phyloP scores from a whole-genome alignment of 2,888 invertebrate genomes.

The Limnephilus marmoratus region DNA sequence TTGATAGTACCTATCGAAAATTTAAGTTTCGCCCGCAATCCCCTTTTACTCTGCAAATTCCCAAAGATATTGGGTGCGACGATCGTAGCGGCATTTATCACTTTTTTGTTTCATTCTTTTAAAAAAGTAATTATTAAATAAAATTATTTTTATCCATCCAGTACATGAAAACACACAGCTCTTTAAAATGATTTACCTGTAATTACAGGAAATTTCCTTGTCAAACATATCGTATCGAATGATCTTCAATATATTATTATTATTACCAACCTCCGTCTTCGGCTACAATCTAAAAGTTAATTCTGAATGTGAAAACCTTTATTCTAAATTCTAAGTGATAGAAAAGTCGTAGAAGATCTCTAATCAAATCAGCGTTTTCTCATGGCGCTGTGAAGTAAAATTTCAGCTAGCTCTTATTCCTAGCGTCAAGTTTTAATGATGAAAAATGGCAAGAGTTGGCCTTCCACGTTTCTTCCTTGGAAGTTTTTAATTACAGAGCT shows the following conservation, averaged over 20 bases:
- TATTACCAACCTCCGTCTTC: neutral
- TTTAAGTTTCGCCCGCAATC: too few species aligned
- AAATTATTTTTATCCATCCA: too few species aligned
- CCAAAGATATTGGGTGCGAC: too few species aligned
- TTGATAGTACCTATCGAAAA: too few species aligned
- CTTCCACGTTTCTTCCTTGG: constrained; percentile 3
- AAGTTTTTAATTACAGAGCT: constrained; percentile 21
- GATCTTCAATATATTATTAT: neutral
- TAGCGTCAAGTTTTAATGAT: constrained; percentile 27
- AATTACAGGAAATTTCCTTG: too few species aligned
- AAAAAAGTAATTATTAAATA: too few species aligned
- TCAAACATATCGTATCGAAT: too few species aligned
- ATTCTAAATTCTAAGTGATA: neutral
- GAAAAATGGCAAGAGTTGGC: constrained; percentile 20
- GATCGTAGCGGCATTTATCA: too few species aligned
- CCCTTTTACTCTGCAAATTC: too few species aligned
- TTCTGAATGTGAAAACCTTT: neutral
- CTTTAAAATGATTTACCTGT: too few species aligned
- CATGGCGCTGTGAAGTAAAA: neutral
- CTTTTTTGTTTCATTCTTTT: too few species aligned
- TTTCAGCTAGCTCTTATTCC: neutral
- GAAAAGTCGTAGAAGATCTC: neutral
- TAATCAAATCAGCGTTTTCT: constrained; percentile 22
- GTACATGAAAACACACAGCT: too few species aligned
- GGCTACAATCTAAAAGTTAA: neutral